Evolutionary conservation across 2,113 vertebrate genomes (phyloP).

Genomic region (Myrmecobius fasciatus): DNA sequence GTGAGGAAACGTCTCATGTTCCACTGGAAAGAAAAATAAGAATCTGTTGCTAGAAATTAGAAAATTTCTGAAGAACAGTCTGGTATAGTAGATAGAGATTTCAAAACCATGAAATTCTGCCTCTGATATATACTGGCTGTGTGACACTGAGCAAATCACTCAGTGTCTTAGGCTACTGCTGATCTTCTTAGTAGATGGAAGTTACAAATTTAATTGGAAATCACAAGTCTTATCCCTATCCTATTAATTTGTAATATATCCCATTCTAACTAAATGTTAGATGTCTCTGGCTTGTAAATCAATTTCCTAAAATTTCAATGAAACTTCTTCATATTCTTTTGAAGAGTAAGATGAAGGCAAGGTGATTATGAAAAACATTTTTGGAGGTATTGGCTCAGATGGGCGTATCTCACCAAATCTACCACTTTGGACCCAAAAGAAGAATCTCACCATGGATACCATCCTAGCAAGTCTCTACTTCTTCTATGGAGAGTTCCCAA

Average conservation of each 20-base stretch:
- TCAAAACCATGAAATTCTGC: neutral
- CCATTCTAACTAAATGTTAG: neutral
- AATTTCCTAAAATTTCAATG: neutral
- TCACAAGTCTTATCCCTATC: neutral
- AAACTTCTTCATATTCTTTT: slow-evolving; percentile 82
- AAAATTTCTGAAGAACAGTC: neutral
- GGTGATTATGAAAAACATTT: slow-evolving; percentile 95
- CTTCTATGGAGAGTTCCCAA: slow-evolving; percentile 93
- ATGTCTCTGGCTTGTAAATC: neutral
- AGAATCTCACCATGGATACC: slow-evolving; percentile 96
- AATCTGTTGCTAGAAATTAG: neutral
- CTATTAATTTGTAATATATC: neutral
- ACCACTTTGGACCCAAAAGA: slow-evolving; percentile 94
- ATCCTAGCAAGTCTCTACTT: slow-evolving; percentile 96
- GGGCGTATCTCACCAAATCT: slow-evolving; percentile 98
- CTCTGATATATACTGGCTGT: neutral
- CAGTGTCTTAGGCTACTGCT: neutral
- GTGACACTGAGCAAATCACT: neutral
- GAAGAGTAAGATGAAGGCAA: slow-evolving; percentile 92
- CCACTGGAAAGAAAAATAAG: neutral
- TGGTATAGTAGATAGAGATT: neutral
- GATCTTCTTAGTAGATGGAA: neutral
- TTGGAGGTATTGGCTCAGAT: slow-evolving; percentile 97
- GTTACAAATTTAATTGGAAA: too few relatives aligned
- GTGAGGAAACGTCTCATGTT: neutral